Evolutionary conservation across 2,888 invertebrate species (phyloP), one percentile per base, ranked within the genome.

Genomic region (Oscheius sp.): DNA sequence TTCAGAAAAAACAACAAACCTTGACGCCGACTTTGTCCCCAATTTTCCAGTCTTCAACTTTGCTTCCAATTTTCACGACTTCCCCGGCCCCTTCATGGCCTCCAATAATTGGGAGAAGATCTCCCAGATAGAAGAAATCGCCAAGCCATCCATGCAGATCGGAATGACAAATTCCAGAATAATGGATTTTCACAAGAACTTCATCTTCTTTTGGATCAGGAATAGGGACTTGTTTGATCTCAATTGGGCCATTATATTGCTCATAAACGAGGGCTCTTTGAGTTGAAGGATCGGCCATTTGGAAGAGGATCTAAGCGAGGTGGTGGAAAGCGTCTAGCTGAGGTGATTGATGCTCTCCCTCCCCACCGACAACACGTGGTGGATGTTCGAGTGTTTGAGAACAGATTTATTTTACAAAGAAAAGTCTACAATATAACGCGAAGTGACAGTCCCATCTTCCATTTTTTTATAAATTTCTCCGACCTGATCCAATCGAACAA

Each of bases 71-170:
- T 31, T 69, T 61, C 23, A 79, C 73, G 29, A 79, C 79, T 31
- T 64, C 61, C 61, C 79, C 79, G 57, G 73, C 76, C 64, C 79
- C 79, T 74, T 79, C 79, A 61, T 79, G 79, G 55, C 79, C 79
- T 42, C 77, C 79, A 48, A 79, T 72, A 39, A 73, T 63, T 65
- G 75, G 75, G 53, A 70, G 71, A 17, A 72, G 70, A 31, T 39
- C 65, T 8, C 64, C 63, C 45, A 70, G n/a, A n/a, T n/a, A n/a
- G n/a, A n/a, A n/a, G n/a, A n/a, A 57, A 34, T 75, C 75, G 39
- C 75, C 75, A n/a, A 72, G 65, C 72, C 72, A 75, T 25, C 69
- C 75, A 39, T 75, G 73, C 34, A 79, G 69, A 66, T 79, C 79
- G 10, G 76, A 74, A 53, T 78, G 78, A 66, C 79, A 79, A 29